phyloP scores from a whole-genome alignment of 2,113 vertebrate genomes.

The Atrichornis clamosus region DNA sequence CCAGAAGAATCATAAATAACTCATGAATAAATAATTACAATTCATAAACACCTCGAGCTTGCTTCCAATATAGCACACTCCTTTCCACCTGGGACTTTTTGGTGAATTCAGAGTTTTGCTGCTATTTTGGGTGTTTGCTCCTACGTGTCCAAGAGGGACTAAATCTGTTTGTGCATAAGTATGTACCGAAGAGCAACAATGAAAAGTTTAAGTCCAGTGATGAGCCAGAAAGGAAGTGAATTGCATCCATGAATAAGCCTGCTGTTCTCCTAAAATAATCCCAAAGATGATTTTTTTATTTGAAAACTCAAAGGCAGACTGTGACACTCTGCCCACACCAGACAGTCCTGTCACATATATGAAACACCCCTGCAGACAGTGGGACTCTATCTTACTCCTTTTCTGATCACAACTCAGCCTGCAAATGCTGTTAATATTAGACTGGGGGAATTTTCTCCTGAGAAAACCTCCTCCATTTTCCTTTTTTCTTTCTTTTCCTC shows the following conservation, averaged over 20 bases:
- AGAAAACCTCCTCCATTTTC: neutral
- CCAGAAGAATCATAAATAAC: slow-evolving; percentile 67
- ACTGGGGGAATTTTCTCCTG: neutral
- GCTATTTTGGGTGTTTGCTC: neutral
- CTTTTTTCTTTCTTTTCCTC: neutral
- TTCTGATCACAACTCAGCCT: neutral
- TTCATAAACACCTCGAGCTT: slow-evolving; percentile 60
- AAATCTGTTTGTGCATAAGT: neutral
- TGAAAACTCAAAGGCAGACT: neutral
- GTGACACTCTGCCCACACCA: slow-evolving; percentile 32
- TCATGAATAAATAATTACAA: slow-evolving; percentile 66
- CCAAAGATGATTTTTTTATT: neutral
- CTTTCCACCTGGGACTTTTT: neutral
- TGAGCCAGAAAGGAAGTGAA: slow-evolving; percentile 27
- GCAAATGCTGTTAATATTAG: slow-evolving; percentile 2
- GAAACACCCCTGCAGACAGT: slow-evolving; percentile 7
- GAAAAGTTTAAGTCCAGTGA: neutral
- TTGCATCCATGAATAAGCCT: slow-evolving; percentile 13
- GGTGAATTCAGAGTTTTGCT: neutral
- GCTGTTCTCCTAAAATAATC: slow-evolving; percentile 54
- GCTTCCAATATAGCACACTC: neutral
- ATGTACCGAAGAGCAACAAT: slow-evolving; percentile 12
- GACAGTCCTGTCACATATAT: neutral
- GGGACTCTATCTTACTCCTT: neutral
- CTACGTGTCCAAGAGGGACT: neutral